phyloP scores from a whole-genome alignment of 2,797 vertebrate species.

The Emys orbicularis region DNA sequence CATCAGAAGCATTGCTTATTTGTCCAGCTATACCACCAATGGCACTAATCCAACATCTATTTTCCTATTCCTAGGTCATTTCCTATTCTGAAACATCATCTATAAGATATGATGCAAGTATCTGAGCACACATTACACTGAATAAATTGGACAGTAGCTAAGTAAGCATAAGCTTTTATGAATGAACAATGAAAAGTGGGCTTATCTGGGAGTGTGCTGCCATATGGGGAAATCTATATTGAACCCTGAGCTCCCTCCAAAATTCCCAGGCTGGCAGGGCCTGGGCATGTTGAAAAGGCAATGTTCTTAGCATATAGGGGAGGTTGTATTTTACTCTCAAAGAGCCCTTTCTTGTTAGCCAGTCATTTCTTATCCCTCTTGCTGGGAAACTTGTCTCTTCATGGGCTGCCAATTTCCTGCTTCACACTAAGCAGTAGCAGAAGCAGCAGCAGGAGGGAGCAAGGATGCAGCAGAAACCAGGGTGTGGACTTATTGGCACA shows the following conservation, averaged over 20 bases:
- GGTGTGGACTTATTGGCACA: constrained; percentile 19
- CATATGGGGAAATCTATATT: neutral
- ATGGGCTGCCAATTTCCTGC: constrained; percentile 50
- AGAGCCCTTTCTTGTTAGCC: constrained; percentile 18
- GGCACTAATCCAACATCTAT: neutral
- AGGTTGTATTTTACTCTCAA: constrained; percentile 19
- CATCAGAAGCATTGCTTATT: neutral
- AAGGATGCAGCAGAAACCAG: neutral
- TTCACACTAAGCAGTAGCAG: neutral
- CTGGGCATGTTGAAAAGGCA: neutral
- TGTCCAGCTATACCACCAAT: neutral
- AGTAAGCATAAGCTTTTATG: neutral
- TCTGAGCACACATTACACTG: constrained; percentile 2
- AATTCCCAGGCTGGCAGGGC: neutral
- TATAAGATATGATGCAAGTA: neutral
- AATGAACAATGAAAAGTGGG: neutral
- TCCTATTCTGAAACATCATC: neutral
- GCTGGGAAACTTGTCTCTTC: constrained; percentile 40
- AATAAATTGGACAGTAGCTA: neutral
- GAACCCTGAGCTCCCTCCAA: neutral
- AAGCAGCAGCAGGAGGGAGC: constrained; percentile 36
- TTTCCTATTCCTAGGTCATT: neutral
- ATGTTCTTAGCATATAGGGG: neutral
- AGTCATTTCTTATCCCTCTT: constrained; percentile 1
- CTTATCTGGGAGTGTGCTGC: neutral